A percentile compares a stretch with the other conserved stretches of the same genome.
Evolutionary conservation across 2,113 vertebrate genomes (phyloP).

Genomic region (Pangasianodon gigas): DNA sequence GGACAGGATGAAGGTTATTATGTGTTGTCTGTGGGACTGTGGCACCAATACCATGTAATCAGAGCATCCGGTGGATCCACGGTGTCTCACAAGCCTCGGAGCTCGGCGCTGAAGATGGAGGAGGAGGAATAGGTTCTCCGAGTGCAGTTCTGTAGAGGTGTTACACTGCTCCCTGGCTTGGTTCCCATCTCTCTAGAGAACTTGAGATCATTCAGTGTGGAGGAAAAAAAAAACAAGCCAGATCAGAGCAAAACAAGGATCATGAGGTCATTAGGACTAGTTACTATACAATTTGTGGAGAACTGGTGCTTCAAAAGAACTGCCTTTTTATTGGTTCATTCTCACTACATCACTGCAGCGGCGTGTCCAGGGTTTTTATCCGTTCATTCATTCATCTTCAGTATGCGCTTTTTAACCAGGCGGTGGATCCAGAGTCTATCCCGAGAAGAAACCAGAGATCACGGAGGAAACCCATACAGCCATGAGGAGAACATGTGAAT

Average conservation of each 20-base stretch:
- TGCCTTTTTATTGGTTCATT: background rate
- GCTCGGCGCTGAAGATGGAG: background rate
- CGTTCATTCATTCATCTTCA: background rate
- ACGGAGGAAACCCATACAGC: background rate
- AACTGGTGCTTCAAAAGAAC: background rate
- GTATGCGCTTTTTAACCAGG: background rate
- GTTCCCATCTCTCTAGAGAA: background rate
- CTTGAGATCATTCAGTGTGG: background rate
- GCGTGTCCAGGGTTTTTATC: background rate
- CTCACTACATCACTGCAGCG: background rate
- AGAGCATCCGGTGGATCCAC: conserved; percentile 30
- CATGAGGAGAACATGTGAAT: background rate
- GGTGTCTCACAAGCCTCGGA: conserved; percentile 9
- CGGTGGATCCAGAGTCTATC: background rate
- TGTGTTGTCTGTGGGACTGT: conserved; percentile 44
- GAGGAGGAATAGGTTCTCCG: background rate
- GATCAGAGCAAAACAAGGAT: background rate
- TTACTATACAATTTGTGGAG: background rate
- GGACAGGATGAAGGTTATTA: conserved; percentile 57
- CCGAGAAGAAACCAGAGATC: background rate
- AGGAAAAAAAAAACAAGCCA: background rate
- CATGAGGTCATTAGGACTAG: background rate
- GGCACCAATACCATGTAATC: conserved; percentile 49
- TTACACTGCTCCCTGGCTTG: background rate
- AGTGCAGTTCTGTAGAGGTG: background rate